phyloP scores from a whole-genome alignment of 2,113 vertebrate species.

The Rhynchopsitta pachyrhyncha region DNA sequence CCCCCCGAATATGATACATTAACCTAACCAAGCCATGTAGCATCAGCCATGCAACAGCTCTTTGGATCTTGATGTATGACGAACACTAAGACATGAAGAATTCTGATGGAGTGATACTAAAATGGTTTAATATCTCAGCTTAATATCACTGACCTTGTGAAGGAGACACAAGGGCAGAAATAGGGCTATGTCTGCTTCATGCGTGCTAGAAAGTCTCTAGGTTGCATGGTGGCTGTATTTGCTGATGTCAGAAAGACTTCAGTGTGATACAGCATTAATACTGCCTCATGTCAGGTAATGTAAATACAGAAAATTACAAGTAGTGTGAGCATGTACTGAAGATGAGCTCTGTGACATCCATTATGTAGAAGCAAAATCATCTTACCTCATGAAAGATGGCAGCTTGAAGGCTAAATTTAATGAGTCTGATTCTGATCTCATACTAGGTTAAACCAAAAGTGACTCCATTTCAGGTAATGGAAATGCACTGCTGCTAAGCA shows the following conservation, averaged over 20 bases:
- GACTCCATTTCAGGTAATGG: not conserved
- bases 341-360: constrained; percentile 54
- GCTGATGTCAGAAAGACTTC: constrained; percentile 55
- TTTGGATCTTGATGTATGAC: not conserved
- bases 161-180: not conserved
- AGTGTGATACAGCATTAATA: constrained; percentile 35
- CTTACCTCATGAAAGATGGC: constrained; percentile 34
- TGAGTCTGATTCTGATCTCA: constrained; percentile 33
- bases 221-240: constrained; percentile 8
- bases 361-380: constrained; percentile 27
- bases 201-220: not conserved
- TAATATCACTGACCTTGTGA: constrained; percentile 12
- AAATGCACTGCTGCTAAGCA: not conserved
- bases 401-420: constrained; percentile 37
- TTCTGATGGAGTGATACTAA: not conserved
- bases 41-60: not conserved
- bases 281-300: constrained; percentile 54
- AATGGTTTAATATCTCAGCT: not conserved
- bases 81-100: not conserved
- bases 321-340: constrained; percentile 9
- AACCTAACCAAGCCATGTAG: not conserved
- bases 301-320: constrained; percentile 61
- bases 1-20: not conserved
- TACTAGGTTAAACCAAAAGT: not conserved
- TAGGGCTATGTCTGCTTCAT: not conserved